phyloP scores from a whole-genome alignment of 92 coral and sea anemone species.

The Umimayanthus kanabou region DNA sequence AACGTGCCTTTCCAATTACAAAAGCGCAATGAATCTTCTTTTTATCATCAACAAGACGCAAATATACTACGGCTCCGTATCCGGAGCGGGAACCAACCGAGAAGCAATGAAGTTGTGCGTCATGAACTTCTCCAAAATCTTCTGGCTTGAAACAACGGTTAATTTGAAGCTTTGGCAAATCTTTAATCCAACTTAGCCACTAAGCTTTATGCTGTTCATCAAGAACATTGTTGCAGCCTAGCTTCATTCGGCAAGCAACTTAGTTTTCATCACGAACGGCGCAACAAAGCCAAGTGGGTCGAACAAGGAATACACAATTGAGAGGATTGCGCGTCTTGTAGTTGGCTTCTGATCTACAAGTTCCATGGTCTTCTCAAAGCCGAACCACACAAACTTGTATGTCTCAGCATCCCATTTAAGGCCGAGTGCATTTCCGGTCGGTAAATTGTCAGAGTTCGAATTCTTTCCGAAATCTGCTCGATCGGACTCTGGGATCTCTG shows the following conservation, averaged over 20 bases:
- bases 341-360: conserved; percentile 4
- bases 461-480: conserved; percentile 56
- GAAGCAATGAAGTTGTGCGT: conserved; percentile 44
- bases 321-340: not conserved
- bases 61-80: no score
- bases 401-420: not conserved
- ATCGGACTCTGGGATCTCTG: conserved; percentile 54
- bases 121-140: no score
- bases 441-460: conserved; percentile 49
- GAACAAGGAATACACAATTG: not conserved
- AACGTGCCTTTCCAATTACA: conserved; percentile 54
- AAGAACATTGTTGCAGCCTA: conserved; percentile 48
- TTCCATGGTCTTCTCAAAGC: not conserved
- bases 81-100: conserved; percentile 55
- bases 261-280: conserved; percentile 30
- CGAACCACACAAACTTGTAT: conserved; percentile 31
- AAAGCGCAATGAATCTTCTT: conserved; percentile 47
- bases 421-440: conserved; percentile 39
- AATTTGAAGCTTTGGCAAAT: conserved; percentile 36
- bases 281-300: no score
- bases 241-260: conserved; percentile 31
- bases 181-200: conserved; percentile 51
- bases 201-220: not conserved
- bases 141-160: no score
- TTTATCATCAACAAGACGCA: not conserved